These are phyloP conservation scores for Siderastrea radians DNA, from an alignment of 92 coral and sea anemone species.

Conservation along the genomic window DNA sequence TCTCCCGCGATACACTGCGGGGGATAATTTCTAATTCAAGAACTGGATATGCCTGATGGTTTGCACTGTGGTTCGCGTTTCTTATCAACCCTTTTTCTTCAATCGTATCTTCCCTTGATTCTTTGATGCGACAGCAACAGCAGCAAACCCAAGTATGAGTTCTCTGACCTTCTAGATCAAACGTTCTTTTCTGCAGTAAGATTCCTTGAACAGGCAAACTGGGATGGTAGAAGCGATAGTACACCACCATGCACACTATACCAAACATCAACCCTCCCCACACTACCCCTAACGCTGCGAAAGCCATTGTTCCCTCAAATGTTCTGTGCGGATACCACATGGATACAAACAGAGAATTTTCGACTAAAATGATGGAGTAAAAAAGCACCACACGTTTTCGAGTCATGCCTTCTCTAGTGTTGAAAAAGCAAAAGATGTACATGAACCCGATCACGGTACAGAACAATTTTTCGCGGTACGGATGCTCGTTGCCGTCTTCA, in stretches of 20 bases:
- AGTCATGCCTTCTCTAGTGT: conserved; percentile 93
- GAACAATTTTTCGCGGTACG: conserved; percentile 78
- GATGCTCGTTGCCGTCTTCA: conserved; percentile 82
- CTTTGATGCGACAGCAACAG: conserved; percentile 70
- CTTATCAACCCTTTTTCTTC: conserved; percentile 35
- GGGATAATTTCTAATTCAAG: conserved; percentile 59
- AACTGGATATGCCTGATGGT: conserved; percentile 36
- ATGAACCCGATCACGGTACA: conserved; percentile 85
- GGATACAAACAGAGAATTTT: conserved; percentile 82
- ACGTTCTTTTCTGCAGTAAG: conserved; percentile 71
- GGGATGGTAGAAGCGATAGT: conserved; percentile 93
- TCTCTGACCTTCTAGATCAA: conserved; percentile 73
- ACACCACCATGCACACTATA: conserved; percentile 81
- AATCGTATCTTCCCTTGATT: conserved; percentile 33
- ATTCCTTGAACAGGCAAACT: conserved; percentile 88
- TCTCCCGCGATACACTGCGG: conserved; percentile 56
- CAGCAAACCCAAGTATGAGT: conserved; percentile 78
- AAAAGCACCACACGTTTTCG: conserved; percentile 86
- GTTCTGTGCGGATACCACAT: conserved; percentile 93
- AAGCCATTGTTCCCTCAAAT: conserved; percentile 63
- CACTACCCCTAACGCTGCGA: conserved; percentile 79
- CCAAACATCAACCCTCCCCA: conserved; percentile 97
- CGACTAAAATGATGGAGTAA: conserved; percentile 89
- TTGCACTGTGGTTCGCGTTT: conserved; percentile 35
- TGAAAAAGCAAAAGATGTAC: conserved; percentile 95